Evolutionary conservation across 2,113 vertebrate genomes (phyloP), one percentile per base, ranked within the genome.

Genomic region (Synodontis membranacea): DNA sequence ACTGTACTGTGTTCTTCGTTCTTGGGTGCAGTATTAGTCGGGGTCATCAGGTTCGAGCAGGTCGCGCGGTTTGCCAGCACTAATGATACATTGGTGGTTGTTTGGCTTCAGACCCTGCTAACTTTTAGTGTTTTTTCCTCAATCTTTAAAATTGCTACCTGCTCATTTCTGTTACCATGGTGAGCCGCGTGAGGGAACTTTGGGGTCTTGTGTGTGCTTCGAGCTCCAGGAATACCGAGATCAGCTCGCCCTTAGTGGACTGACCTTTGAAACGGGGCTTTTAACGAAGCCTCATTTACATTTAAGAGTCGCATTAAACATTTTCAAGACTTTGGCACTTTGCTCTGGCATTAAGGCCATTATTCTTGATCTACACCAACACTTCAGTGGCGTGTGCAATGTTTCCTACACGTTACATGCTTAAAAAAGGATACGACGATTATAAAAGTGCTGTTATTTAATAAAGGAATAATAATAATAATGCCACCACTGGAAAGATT

Each of bases 131-230:
- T 82, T 83, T 87, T 84, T 52, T n/a, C n/a, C 76, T 86, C 60
- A 54, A 70, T 84, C 87, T 39, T 88, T 88, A 82, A 87, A 87
- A 86, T 88, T 85, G 81, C 85, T 86, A 80, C 72, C 83, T 85
- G 81, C 82, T 81, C 46, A 39, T 68, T 82, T 80, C 28, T 34
- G 89, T 90, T 89, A 50, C 88, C 88, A 90, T 88, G 88, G 88
- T 87, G 86, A 87, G 58, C 37, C 79, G 66, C 60, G 80, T 34
- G 76, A 34, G n/a, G 44, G 34, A 80, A 68, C 23, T 83, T 34
- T 75, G 81, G 78, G 82, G 34, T 85, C 70, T 21, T 21, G 31
- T 39, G 46, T 76, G 76, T 31, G 83, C 42, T 85, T 31, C 10
- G n/a, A 34, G 74, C 60, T 86, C 42, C 52, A 87, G 82, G 84